These are phyloP conservation scores for Ectemnius lituratus DNA, from an alignment of 2,888 invertebrate species.

Conservation along the genomic window DNA sequence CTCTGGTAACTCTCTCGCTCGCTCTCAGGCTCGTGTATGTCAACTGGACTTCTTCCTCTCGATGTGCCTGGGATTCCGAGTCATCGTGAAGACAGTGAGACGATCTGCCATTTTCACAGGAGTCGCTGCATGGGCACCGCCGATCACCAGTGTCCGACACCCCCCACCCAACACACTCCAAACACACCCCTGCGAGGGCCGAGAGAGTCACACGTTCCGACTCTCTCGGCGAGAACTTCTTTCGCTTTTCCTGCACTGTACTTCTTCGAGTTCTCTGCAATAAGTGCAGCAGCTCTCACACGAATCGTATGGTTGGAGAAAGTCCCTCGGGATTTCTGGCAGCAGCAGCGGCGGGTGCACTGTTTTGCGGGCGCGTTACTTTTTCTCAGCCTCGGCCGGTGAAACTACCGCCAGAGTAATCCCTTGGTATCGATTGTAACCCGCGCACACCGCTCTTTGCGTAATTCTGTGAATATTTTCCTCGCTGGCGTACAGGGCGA, in stretches of 20 bases:
- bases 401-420: conserved; percentile 39
- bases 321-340: no score
- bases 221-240: neutral
- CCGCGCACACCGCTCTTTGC: conserved; percentile 38
- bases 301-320: no score
- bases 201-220: conserved; percentile 18
- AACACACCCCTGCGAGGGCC: conserved; percentile 26
- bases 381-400: conserved; percentile 20
- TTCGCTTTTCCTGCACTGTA: neutral
- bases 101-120: conserved; percentile 80
- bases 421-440: conserved; percentile 56
- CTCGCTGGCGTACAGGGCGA: conserved; percentile 28
- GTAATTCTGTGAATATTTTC: conserved; percentile 48
- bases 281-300: no score
- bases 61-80: conserved; percentile 79
- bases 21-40: conserved; percentile 74
- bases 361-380: conserved; percentile 4
- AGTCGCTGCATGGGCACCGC: conserved; percentile 45
- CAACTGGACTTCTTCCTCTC: conserved; percentile 81
- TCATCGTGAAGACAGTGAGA: conserved; percentile 77
- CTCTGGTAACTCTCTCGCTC: conserved; percentile 30
- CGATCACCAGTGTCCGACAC: conserved; percentile 67
- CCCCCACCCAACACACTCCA: conserved; percentile 70
- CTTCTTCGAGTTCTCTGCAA: no score
- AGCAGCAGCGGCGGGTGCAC: no score